Evolutionary conservation across 2,113 vertebrate species (phyloP), one percentile per base, ranked within the genome.

Genomic region (Cariama cristata): DNA sequence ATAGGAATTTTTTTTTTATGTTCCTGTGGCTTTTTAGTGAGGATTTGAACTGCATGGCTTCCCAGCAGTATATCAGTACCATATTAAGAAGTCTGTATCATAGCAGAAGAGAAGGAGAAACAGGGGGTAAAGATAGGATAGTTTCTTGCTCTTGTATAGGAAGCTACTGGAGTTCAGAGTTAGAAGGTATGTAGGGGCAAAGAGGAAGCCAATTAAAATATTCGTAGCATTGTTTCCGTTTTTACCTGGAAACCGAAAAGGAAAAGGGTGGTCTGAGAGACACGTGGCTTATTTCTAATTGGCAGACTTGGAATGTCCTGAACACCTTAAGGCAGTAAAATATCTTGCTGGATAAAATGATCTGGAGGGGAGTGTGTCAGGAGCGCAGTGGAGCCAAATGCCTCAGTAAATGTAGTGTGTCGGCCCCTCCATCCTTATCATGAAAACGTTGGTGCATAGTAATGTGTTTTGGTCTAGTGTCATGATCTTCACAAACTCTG

Each of bases 221-320:
- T 58, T 66, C 9, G 9, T 75, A 50, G 6, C 18, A 23, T 6
- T 72, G 20, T 4, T 85, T 71, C 8, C 11, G 26, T 69, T 91
- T 90, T 53, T 73, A 58, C 22, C 19, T 79, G 33, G 50, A 84
- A 82, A 68, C 4, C 3, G 2, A 50, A 33, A 58, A 60, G 3
- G 2, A 50, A 33, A 58, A 60, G 3, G 2, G 4, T 40, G 23
- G 3, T 67, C 47, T 64, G 13, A 3, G 72, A 69, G 26, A 35
- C 6, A 3, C 5, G 6, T 0, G 1, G 7, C 13, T 69, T 6
- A 38, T 73, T 83, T 73, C 27, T n/a, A 60, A 40, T 1, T 8
- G 49, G 8, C 19, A 74, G 17, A 63, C 26, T 52, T 94, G n/a
- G 27, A 92, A 59, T 47, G 11, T 62, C 26, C 7, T 50, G 28